Conservation (phyloP, 2,113 vertebrate genomes). For the Bungarus multicinctus region DNA sequence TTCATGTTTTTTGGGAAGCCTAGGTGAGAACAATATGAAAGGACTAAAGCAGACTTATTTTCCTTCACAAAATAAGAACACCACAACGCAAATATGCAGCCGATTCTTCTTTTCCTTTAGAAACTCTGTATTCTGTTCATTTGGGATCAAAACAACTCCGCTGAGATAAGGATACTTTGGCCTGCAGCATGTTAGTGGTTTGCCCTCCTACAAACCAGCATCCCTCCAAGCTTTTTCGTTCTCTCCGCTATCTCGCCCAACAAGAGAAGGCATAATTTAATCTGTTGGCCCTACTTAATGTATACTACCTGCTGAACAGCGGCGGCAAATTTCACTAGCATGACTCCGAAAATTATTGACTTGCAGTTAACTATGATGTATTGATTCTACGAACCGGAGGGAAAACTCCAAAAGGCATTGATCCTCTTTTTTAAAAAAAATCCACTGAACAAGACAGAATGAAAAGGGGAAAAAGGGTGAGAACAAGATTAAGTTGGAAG, state of each 20-base stretch:
- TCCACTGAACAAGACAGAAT: slow-evolving; percentile 30
- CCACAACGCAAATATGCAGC: neutral
- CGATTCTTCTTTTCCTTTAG: neutral
- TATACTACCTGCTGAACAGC: slow-evolving; percentile 17
- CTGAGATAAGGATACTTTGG: neutral
- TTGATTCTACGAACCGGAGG: slow-evolving; percentile 14
- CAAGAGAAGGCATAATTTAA: neutral
- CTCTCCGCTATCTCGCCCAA: neutral
- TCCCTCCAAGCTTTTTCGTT: neutral
- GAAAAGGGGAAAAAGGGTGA: slow-evolving; percentile 38
- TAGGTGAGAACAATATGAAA: neutral
- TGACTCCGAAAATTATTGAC: slow-evolving; percentile 25
- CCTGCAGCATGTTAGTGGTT: neutral
- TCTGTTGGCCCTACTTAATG: slow-evolving; percentile 31
- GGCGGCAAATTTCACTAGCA: neutral
- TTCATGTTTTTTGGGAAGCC: no score
- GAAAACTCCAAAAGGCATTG: slow-evolving; percentile 40
- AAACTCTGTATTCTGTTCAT: neutral
- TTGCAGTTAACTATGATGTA: neutral
- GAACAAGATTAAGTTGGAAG: slow-evolving; percentile 65
- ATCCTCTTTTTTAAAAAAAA: slow-evolving; percentile 40
- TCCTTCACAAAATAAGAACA: neutral
- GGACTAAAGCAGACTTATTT: neutral
- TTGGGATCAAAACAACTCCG: neutral
- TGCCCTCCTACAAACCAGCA: neutral